phyloP scores from a whole-genome alignment of 1,140 invertebrate genomes.

The Heliconius himera region DNA sequence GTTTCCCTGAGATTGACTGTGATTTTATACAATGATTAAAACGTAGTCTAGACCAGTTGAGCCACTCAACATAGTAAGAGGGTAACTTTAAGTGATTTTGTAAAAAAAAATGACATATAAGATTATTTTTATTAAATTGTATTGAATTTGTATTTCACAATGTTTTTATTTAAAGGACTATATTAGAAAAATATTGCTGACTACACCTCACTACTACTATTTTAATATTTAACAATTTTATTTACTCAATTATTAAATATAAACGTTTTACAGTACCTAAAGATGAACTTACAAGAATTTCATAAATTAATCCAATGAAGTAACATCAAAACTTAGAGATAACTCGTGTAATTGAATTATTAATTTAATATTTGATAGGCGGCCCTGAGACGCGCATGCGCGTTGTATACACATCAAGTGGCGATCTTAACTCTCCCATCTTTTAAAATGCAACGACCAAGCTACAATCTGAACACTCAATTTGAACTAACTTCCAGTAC shows the following conservation, averaged over 20 bases:
- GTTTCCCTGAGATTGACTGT: constrained; percentile 17
- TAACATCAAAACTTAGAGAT: constrained; percentile 37
- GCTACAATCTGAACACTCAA: constrained; percentile 38
- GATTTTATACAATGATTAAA: background rate
- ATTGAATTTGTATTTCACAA: background rate
- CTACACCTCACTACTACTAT: too few relatives aligned
- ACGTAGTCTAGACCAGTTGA: background rate
- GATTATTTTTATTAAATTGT: background rate
- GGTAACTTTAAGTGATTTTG: background rate
- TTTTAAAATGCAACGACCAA: constrained; percentile 62
- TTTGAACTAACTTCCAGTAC: constrained; percentile 29
- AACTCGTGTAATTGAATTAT: constrained; percentile 40
- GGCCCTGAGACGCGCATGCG: constrained; percentile 59
- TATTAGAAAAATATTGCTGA: too few relatives aligned
- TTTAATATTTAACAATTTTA: background rate
- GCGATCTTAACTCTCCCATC: constrained; percentile 61
- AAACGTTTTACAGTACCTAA: background rate
- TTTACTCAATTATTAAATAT: background rate
- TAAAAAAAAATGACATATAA: background rate
- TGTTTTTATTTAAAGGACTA: too few relatives aligned
- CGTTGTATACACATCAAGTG: constrained; percentile 48
- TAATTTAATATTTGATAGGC: constrained; percentile 48
- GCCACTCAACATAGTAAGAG: background rate
- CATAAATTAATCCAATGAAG: constrained; percentile 33
- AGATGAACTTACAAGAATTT: constrained; percentile 14